Conservation (phyloP, 2,888 invertebrate species). For the Lithophane ornitopus region DNA sequence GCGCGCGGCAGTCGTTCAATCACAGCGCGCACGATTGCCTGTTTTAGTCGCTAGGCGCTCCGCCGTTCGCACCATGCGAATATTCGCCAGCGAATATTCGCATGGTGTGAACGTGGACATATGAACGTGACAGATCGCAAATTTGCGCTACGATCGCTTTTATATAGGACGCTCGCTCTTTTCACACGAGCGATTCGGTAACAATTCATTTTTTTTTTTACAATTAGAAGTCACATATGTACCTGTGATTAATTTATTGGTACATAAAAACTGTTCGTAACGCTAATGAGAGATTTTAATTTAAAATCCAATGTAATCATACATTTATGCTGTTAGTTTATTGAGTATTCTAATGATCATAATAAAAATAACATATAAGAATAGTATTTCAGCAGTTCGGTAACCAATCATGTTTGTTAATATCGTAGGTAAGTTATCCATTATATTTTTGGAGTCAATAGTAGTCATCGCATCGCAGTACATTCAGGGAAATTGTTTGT, state of each 20-base stretch:
- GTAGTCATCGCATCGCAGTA: neutral
- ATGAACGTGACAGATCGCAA: too few relatives aligned
- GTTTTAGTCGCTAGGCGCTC: too few relatives aligned
- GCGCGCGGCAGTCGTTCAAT: too few relatives aligned
- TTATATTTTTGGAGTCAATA: neutral
- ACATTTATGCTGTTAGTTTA: neutral
- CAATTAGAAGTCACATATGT: neutral
- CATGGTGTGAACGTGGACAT: too few relatives aligned
- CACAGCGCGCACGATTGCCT: too few relatives aligned
- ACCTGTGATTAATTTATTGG: neutral
- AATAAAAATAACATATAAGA: too few relatives aligned
- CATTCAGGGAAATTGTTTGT: neutral
- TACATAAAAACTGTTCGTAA: neutral
- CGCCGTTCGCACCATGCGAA: too few relatives aligned
- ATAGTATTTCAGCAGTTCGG: neutral
- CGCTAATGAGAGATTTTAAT: constrained; percentile 22
- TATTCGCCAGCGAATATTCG: too few relatives aligned
- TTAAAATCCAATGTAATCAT: neutral
- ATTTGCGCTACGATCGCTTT: too few relatives aligned
- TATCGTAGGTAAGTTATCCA: constrained; percentile 4
- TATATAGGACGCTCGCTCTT: too few relatives aligned
- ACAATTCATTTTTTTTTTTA: neutral
- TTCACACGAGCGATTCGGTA: too few relatives aligned
- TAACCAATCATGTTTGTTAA: constrained; percentile 18
- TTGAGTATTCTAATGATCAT: neutral